phyloP scores from a whole-genome alignment of 2,888 invertebrate species.

The Notodonta ziczac region DNA sequence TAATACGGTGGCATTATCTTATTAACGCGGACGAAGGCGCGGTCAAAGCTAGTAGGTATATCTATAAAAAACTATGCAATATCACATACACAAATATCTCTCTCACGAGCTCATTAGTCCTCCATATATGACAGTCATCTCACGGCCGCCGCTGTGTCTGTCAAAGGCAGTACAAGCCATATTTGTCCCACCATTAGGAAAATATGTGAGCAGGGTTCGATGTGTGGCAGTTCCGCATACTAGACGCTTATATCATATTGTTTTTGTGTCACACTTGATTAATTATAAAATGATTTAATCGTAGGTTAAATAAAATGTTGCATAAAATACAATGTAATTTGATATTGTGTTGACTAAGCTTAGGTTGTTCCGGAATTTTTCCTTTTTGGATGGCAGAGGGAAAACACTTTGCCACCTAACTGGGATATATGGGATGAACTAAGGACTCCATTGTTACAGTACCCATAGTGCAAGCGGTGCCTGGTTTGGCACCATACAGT shows the following conservation, averaged over 20 bases:
- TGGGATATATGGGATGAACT: too few species aligned
- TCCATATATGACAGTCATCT: conserved; percentile 36
- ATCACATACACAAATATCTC: conserved; percentile 25
- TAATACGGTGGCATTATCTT: too few species aligned
- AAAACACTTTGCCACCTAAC: too few species aligned
- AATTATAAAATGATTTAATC: neutral
- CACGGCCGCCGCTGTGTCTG: conserved; percentile 56
- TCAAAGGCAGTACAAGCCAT: conserved; percentile 48
- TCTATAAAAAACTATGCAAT: neutral
- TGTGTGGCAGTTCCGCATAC: conserved; percentile 32
- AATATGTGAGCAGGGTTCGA: conserved; percentile 31
- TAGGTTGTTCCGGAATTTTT: too few species aligned
- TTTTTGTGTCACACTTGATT: conserved; percentile 5
- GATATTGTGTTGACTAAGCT: too few species aligned
- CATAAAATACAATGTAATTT: too few species aligned
- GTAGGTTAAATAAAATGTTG: neutral
- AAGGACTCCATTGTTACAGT: too few species aligned
- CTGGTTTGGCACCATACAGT: too few species aligned
- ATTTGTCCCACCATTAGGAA: conserved; percentile 43
- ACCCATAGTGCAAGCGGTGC: too few species aligned
- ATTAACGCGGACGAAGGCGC: too few species aligned
- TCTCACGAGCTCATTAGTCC: conserved; percentile 43
- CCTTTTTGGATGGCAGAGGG: too few species aligned
- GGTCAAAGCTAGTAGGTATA: neutral
- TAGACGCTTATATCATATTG: conserved; percentile 2